phyloP scores from a whole-genome alignment of 1,140 invertebrate genomes.

The Watersipora subatra region DNA sequence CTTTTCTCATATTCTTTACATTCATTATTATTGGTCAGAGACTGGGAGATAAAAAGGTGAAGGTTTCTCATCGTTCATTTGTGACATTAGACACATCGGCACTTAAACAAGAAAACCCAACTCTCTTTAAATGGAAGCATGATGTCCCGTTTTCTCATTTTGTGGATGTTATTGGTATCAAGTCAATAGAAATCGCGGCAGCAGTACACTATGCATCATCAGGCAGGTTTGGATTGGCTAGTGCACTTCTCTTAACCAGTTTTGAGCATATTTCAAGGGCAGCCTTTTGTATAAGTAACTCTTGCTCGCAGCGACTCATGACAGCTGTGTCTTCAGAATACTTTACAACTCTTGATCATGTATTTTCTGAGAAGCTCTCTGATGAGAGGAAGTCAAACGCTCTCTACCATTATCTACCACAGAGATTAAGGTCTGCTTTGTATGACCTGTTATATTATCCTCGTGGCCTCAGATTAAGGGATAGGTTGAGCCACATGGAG shows the following conservation, averaged over 20 bases:
- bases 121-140: too few relatives aligned
- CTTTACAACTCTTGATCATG: neutral
- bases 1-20: neutral
- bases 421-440: neutral
- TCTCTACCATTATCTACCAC: neutral
- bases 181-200: neutral
- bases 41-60: neutral
- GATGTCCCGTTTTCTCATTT: too few relatives aligned
- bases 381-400: neutral
- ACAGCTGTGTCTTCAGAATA: neutral
- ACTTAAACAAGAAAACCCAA: too few relatives aligned
- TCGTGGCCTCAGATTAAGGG: neutral
- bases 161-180: neutral
- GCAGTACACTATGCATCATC: neutral
- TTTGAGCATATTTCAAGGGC: neutral
- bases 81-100: neutral
- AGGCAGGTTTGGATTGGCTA: neutral
- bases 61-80: neutral
- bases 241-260: neutral
- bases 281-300: neutral
- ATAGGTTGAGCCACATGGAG: neutral
- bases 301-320: neutral
- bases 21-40: neutral
- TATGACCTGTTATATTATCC: neutral
- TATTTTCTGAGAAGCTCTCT: neutral